Conservation (phyloP, 2,888 invertebrate species). For the Rhamnusium bicolor region DNA sequence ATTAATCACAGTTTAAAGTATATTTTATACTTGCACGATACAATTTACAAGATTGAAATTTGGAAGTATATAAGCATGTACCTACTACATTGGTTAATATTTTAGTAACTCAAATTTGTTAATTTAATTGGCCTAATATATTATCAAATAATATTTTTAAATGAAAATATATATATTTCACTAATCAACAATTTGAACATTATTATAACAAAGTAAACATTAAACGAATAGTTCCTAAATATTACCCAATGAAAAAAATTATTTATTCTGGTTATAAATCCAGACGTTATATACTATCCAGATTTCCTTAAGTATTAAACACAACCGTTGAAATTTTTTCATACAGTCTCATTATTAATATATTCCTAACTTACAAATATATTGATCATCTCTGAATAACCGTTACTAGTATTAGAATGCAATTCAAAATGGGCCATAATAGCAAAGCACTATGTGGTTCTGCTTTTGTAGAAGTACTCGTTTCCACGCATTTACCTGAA, state of each 20-base stretch:
- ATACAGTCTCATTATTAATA: constrained; percentile 62
- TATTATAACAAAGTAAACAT: background rate
- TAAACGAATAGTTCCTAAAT: background rate
- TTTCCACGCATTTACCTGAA: constrained; percentile 79
- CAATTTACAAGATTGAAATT: constrained; percentile 49
- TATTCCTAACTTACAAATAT: constrained; percentile 56
- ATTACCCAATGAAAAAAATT: background rate
- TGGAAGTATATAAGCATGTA: constrained; percentile 38
- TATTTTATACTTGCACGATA: constrained; percentile 52
- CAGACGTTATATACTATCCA: constrained; percentile 38
- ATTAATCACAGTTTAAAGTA: constrained; percentile 67
- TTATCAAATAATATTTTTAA: background rate
- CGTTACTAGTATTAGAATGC: constrained; percentile 35
- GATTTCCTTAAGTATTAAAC: constrained; percentile 52
- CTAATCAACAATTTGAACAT: constrained; percentile 2
- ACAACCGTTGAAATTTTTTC: constrained; percentile 58
- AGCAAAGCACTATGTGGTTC: constrained; percentile 40
- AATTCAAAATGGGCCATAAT: constrained; percentile 36
- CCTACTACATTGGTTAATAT: constrained; percentile 16
- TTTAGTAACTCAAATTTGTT: background rate
- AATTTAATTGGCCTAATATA: background rate
- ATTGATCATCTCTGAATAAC: constrained; percentile 63
- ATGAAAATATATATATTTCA: background rate
- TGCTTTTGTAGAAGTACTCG: constrained; percentile 63
- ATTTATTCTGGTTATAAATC: constrained; percentile 4